phyloP scores from a whole-genome alignment of 2,888 invertebrate species.

The Pachliopta kotzebuea region DNA sequence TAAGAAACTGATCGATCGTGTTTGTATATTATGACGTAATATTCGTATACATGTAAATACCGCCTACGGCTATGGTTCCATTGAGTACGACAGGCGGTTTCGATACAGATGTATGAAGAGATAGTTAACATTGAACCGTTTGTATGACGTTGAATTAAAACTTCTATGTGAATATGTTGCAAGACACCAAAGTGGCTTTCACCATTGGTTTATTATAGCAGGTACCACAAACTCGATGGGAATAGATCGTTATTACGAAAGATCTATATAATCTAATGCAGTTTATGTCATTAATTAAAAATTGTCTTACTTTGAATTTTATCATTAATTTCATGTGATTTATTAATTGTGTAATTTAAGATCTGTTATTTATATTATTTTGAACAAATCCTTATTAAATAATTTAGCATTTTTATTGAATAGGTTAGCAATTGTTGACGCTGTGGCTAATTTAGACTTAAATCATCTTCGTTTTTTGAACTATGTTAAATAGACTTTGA shows the following conservation, averaged over 20 bases:
- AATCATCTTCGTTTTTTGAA: neutral
- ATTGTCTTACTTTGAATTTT: neutral
- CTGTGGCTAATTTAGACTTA: no score
- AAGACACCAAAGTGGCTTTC: constrained; percentile 13
- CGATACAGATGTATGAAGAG: constrained; percentile 7
- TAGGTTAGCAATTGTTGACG: no score
- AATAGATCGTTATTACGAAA: neutral
- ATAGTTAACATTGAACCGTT: constrained; percentile 23
- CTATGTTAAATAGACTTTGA: constrained; percentile 21
- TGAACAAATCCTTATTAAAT: no score
- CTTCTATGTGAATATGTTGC: constrained; percentile 22
- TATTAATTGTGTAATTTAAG: neutral
- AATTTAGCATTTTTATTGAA: no score
- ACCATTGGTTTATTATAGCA: constrained; percentile 10
- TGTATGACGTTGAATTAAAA: constrained; percentile 16
- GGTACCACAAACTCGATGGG: constrained; percentile 6
- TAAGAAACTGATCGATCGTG: constrained; percentile 21
- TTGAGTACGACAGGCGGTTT: constrained; percentile 22
- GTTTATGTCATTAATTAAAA: neutral
- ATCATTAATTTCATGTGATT: neutral
- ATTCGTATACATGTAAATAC: constrained; percentile 2
- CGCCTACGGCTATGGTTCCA: constrained; percentile 21
- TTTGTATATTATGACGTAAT: constrained; percentile 23
- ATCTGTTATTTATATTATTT: no score
- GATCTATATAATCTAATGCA: neutral